Base-by-base conservation (phyloP, 2,797 vertebrate genomes). In the Octomys mimax region DNA sequence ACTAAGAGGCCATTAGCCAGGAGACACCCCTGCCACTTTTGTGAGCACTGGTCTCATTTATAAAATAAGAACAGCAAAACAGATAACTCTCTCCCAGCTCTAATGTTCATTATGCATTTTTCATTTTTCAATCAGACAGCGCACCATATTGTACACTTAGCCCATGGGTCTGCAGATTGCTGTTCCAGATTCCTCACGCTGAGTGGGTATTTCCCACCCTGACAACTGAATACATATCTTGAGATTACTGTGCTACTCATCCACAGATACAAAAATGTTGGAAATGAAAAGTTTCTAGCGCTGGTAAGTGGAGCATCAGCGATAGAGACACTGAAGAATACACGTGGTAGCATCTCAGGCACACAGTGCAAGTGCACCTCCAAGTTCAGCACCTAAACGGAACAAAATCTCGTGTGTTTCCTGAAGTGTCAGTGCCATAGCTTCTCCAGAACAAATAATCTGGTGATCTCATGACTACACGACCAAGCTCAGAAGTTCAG, bases 51-150 rank as follows among this genome's bases (percentile, higher is more conserved):
- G 54, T 93, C 62, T 78, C 75, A 92, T 61, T 77, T 91, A 22
- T 84, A 93, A 97, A 95, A 83, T 77, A 93, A 71, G 13, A 91
- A 85, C 52, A 91, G 22, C 79, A 33, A 96, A 95, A 87, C 36
- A 92, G 59, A 81, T 78, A 77, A 77, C 78, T 28, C 75, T 86
- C 54, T 64, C 62, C 61, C 18, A 89, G 42, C 66, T 80, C 39
- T 81, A 62, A 81, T 80, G 22, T n/a, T 94, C 54, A 84, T 93
- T 75, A 94, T 16, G 54, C 36, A 42, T 68, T 88, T 83, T 95
- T 94, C 79, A 83, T 92, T 95, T 96, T 87, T 94, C 89, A 93
- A 8, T 42, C 64, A 73, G 75, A 80, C 26, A 68, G 6, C n/a
- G 8, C 0, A 0, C 77, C 80, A 93, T 94, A 87, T 87, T 96